phyloP scores from a whole-genome alignment of 2,888 invertebrate genomes.

The Hydrotaea diabolus region DNA sequence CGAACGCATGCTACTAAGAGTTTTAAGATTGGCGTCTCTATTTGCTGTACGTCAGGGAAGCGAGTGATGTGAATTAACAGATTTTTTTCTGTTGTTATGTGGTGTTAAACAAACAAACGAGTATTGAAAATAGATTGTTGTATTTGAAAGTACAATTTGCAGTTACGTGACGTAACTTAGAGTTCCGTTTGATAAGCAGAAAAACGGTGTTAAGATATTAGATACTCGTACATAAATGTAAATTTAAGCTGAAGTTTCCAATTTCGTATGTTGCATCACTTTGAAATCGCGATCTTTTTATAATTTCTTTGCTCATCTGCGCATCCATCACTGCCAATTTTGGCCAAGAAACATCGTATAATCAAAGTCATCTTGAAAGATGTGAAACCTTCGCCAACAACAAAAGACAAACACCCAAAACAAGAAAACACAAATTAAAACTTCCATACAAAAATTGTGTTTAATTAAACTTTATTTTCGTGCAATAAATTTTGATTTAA shows the following conservation, averaged over 20 bases:
- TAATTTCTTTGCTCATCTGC: not conserved
- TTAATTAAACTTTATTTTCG: conserved; percentile 11
- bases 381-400: conserved; percentile 5
- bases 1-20: not conserved
- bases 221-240: too few species aligned
- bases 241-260: not conserved
- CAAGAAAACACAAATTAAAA: conserved; percentile 14
- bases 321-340: not conserved
- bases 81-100: too few species aligned
- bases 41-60: too few species aligned
- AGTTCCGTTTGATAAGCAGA: not conserved
- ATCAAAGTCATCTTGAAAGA: not conserved
- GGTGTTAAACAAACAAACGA: not conserved
- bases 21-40: too few species aligned
- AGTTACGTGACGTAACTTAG: not conserved
- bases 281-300: not conserved
- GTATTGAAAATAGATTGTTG: not conserved
- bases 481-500: conserved; percentile 28
- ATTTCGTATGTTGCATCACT: not conserved
- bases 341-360: not conserved
- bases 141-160: not conserved
- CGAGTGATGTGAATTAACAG: not conserved
- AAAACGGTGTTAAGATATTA: not conserved
- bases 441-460: conserved; percentile 8
- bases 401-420: not conserved